These are phyloP conservation scores for Himalopsyche kuldschensis DNA, from an alignment of 2,888 invertebrate genomes.

Conservation along the genomic window DNA sequence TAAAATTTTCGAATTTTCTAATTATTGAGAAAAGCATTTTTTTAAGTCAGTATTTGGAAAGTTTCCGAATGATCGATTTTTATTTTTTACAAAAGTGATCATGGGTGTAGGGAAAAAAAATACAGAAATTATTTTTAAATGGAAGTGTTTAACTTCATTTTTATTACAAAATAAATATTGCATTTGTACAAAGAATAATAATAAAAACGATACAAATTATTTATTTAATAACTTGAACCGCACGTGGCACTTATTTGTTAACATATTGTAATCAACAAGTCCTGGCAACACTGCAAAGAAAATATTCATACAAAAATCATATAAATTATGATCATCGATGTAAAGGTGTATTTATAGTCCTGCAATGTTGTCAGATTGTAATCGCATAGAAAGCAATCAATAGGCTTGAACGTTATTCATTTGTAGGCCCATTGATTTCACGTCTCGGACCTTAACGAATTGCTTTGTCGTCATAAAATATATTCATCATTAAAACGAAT, in stretches of 20 bases:
- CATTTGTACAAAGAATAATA: neutral
- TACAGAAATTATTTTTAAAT: too few relatives aligned
- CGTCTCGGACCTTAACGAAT: neutral
- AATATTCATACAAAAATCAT: too few relatives aligned
- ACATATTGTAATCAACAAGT: neutral
- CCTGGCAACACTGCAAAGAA: neutral
- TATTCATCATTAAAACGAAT: neutral
- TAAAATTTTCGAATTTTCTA: too few relatives aligned
- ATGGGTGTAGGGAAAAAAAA: too few relatives aligned
- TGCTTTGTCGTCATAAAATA: neutral
- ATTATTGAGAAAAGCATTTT: too few relatives aligned
- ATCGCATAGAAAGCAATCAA: neutral
- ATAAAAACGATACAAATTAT: neutral
- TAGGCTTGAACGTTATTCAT: neutral
- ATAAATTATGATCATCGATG: too few relatives aligned
- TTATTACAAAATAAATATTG: too few relatives aligned
- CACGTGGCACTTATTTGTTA: neutral
- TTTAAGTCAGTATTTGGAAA: too few relatives aligned
- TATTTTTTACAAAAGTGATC: too few relatives aligned
- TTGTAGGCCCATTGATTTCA: neutral
- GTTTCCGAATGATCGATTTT: too few relatives aligned
- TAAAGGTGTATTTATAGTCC: neutral
- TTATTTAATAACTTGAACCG: neutral
- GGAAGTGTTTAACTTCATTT: too few relatives aligned
- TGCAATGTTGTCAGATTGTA: neutral